These are phyloP conservation scores for Rhinoraja longicauda DNA, from an alignment of 2,797 vertebrate species.

Conservation along the genomic window DNA sequence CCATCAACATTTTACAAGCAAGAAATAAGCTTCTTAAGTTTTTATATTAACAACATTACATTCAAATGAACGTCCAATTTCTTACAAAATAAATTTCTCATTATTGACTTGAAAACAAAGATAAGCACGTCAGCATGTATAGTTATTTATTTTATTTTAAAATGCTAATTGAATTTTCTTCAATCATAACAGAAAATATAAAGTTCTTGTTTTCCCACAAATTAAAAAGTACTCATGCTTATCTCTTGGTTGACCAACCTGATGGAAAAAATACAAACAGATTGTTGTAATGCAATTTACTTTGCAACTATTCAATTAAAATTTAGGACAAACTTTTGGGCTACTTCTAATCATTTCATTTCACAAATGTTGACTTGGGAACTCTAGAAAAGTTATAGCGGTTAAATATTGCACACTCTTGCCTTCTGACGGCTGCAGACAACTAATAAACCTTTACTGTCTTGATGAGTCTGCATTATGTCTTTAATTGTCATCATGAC, in stretches of 20 bases:
- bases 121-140: background rate
- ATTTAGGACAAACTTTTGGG: background rate
- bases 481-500: background rate
- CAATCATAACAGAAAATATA: background rate
- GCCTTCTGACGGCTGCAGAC: background rate
- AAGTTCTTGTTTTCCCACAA: background rate
- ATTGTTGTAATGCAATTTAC: background rate
- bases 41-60: background rate
- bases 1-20: constrained; percentile 17
- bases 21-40: background rate
- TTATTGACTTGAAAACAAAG: background rate
- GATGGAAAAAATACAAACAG: background rate
- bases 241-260: background rate
- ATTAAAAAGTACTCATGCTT: background rate
- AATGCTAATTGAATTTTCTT: background rate
- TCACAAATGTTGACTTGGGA: background rate
- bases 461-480: constrained; percentile 40
- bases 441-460: background rate
- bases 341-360: constrained; percentile 31
- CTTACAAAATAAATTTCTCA: background rate
- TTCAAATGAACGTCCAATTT: background rate
- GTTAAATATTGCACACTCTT: background rate
- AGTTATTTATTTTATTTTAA: background rate
- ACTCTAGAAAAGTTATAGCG: background rate
- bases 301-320: background rate